A percentile compares a stretch with the other conserved stretches of the same genome.
Conservation (phyloP, 2,888 invertebrate genomes). For the Pammene aurita region DNA sequence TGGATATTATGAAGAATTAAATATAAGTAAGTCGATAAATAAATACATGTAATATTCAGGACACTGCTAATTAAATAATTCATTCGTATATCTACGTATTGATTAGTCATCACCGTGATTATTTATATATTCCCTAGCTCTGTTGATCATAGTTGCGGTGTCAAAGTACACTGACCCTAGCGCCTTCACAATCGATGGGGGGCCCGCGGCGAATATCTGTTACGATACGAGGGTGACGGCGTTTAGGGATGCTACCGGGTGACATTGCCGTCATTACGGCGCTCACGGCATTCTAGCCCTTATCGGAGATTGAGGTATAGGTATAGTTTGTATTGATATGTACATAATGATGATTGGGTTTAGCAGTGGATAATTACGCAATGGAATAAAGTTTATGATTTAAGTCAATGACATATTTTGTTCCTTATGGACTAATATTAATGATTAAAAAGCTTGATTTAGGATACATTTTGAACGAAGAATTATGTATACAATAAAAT, state of each 20-base stretch:
- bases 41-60: too few relatives aligned
- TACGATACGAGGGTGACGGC: conserved; percentile 44
- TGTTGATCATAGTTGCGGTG: conserved; percentile 49
- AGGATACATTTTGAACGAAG: too few relatives aligned
- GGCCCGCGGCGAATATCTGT: conserved; percentile 50
- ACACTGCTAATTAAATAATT: too few relatives aligned
- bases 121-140: conserved; percentile 19
- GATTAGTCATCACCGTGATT: conserved; percentile 19
- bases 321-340: neutral
- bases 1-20: too few relatives aligned
- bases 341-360: neutral
- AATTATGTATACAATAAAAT: too few relatives aligned
- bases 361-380: neutral
- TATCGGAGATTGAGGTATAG: conserved; percentile 1
- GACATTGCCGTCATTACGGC: conserved; percentile 38
- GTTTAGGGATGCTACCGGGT: conserved; percentile 39
- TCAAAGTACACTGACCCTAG: conserved; percentile 71
- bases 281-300: conserved; percentile 21
- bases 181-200: conserved; percentile 62
- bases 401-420: too few relatives aligned
- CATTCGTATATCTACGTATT: neutral
- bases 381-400: neutral
- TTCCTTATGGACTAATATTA: too few relatives aligned
- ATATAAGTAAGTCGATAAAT: too few relatives aligned
- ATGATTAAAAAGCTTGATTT: too few relatives aligned